These are phyloP conservation scores for Erpobdella octoculata DNA, from an alignment of 2,888 invertebrate species.

Conservation along the genomic window DNA sequence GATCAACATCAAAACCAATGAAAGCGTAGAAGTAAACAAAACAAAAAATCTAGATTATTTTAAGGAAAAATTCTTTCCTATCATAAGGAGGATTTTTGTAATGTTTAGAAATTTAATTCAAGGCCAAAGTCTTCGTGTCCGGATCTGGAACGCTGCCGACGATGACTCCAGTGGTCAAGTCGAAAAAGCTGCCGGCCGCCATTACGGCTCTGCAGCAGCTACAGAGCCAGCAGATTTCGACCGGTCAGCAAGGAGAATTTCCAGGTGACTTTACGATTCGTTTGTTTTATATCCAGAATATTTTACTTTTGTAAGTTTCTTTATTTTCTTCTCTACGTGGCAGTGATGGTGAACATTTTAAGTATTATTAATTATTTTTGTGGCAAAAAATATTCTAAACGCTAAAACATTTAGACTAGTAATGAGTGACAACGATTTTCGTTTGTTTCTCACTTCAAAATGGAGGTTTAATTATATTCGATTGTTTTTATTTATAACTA, in stretches of 20 bases:
- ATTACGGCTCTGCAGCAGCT: conserved; percentile 57
- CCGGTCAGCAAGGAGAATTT: conserved; percentile 40
- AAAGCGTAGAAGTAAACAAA: conserved; percentile 20
- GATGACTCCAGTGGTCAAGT: conserved; percentile 59
- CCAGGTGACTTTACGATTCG: conserved; percentile 40
- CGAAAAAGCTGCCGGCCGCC: conserved; percentile 59
- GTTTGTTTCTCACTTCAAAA: too few species aligned
- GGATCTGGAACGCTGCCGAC: conserved; percentile 50
- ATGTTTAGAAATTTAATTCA: conserved; percentile 39
- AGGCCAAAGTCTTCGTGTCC: conserved; percentile 60
- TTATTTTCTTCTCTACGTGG: background rate
- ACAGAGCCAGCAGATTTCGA: too few species aligned
- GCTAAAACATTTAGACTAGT: too few species aligned
- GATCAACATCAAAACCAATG: background rate
- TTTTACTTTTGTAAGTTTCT: background rate
- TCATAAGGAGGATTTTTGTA: background rate
- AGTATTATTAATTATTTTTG: too few species aligned
- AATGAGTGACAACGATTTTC: too few species aligned
- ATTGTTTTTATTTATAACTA: too few species aligned
- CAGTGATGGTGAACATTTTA: too few species aligned
- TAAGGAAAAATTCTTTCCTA: background rate
- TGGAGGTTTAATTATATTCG: too few species aligned
- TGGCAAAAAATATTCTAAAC: too few species aligned
- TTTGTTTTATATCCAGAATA: background rate
- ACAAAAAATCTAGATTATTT: background rate